phyloP scores from a whole-genome alignment of 2,888 invertebrate species.

The Gortyna flavago region DNA sequence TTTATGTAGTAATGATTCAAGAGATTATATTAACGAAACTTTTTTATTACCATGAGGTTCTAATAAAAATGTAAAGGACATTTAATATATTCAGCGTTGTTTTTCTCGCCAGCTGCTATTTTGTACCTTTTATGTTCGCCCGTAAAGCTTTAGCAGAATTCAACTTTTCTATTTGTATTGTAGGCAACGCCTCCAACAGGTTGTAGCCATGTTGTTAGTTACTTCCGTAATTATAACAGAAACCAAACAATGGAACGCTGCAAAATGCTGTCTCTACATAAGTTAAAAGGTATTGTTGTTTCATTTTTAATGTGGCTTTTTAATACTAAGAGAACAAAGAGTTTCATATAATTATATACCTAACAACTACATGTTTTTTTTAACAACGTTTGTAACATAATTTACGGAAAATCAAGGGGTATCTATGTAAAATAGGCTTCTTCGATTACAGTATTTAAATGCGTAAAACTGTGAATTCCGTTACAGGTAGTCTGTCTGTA shows the following conservation, averaged over 20 bases:
- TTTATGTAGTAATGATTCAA: conserved; percentile 39
- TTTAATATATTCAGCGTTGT: conserved; percentile 46
- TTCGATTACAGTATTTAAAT: not conserved
- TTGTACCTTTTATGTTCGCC: conserved; percentile 47
- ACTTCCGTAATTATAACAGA: conserved; percentile 65
- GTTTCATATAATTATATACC: conserved; percentile 36
- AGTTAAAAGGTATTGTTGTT: conserved; percentile 52
- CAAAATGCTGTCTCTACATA: conserved; percentile 59
- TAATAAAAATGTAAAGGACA: conserved; percentile 43
- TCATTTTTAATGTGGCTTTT: conserved; percentile 54
- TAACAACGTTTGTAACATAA: conserved; percentile 1
- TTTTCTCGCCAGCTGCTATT: conserved; percentile 46
- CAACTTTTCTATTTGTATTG: conserved; percentile 60
- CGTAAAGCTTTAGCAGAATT: conserved; percentile 51
- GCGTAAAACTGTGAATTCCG: not conserved
- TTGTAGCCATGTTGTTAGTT: conserved; percentile 64
- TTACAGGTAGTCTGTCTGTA: not conserved
- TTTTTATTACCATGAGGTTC: conserved; percentile 22
- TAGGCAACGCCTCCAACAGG: conserved; percentile 60
- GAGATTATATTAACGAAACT: conserved; percentile 31
- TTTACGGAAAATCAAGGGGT: not conserved
- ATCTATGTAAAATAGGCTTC: not conserved
- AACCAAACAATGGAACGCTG: conserved; percentile 61
- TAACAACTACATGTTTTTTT: conserved; percentile 2
- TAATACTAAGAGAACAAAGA: conserved; percentile 53